Percentiles rank a stretch among this genome's conserved stretches.
Conservation (phyloP, 2,888 invertebrate species). For the Lasioglossum malachurum region DNA sequence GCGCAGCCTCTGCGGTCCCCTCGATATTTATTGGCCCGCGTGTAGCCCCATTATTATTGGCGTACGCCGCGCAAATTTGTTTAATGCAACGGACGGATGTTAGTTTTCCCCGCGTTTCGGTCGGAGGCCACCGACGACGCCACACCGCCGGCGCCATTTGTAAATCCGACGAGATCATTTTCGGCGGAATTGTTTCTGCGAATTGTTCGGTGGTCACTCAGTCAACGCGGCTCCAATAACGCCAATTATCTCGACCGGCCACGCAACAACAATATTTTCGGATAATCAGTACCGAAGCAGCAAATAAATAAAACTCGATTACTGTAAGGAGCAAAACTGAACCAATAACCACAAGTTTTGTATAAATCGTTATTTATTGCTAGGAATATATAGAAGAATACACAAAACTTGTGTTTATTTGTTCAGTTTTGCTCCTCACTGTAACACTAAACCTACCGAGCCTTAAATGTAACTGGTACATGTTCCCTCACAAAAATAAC, state of each 20-base stretch:
- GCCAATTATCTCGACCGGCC: not conserved
- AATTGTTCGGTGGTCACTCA: not conserved
- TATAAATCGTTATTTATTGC: no score
- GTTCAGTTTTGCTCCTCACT: no score
- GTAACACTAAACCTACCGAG: no score
- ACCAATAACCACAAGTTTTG: no score
- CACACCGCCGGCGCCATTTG: slow-evolving; percentile 19
- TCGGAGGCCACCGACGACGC: not conserved
- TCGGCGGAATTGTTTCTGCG: not conserved
- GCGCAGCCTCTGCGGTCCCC: slow-evolving; percentile 34
- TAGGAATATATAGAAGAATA: no score
- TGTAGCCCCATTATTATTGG: slow-evolving; percentile 57
- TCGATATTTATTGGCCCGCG: slow-evolving; percentile 60
- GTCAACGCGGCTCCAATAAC: not conserved
- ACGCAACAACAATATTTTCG: no score
- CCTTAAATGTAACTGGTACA: no score
- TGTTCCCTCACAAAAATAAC: no score
- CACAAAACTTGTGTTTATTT: no score
- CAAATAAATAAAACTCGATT: no score
- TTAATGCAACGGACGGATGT: slow-evolving; percentile 44
- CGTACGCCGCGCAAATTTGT: slow-evolving; percentile 40
- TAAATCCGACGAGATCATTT: slow-evolving; percentile 23
- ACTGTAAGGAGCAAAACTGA: no score
- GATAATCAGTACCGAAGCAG: no score
- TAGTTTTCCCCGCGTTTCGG: slow-evolving; percentile 22